phyloP scores from a whole-genome alignment of 2,888 invertebrate genomes.

The Uropetala carovei region DNA sequence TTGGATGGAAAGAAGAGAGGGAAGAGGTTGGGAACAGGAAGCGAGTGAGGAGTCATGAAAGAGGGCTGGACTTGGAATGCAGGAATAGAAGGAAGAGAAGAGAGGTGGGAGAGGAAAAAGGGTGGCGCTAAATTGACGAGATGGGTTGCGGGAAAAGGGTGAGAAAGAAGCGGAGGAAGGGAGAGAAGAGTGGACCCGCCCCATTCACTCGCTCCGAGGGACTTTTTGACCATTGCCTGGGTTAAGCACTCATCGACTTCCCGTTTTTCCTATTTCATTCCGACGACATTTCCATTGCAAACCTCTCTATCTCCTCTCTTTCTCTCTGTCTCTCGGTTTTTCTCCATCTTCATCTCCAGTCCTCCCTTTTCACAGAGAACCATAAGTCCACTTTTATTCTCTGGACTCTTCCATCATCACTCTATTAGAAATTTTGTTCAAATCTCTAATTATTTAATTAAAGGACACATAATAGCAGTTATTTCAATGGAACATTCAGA shows the following conservation, averaged over 20 bases:
- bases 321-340: background rate
- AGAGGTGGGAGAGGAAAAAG: background rate
- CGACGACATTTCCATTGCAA: background rate
- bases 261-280: background rate
- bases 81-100: background rate
- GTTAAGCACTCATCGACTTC: background rate
- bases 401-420: too few species aligned
- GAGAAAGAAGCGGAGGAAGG: background rate
- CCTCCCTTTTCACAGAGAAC: background rate
- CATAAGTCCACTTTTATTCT: too few species aligned
- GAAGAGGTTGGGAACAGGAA: background rate
- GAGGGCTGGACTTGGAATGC: background rate
- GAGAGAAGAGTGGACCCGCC: background rate
- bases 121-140: background rate
- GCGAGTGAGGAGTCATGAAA: background rate
- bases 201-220: background rate
- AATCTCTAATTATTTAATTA: too few species aligned
- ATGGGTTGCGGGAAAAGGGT: background rate
- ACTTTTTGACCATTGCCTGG: background rate
- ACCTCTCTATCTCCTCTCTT: background rate
- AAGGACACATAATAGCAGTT: too few species aligned
- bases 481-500: too few species aligned
- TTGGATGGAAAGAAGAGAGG: background rate
- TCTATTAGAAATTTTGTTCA: too few species aligned
- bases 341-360: background rate